Conservation (phyloP, 2,113 vertebrate species). For the Sinocyclocheilus anophthalmus region DNA sequence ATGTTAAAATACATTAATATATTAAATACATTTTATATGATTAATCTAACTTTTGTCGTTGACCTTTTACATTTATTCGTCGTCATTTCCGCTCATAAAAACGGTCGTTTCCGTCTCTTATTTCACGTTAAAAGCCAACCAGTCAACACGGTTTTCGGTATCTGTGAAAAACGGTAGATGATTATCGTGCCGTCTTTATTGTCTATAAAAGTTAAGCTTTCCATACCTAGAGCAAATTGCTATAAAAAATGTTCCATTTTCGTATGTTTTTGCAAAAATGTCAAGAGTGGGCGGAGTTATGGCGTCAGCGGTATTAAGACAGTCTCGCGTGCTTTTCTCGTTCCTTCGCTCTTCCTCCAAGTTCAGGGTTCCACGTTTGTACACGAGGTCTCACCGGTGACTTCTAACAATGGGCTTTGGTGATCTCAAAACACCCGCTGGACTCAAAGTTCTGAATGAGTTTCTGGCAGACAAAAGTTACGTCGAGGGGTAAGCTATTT, state of each 20-base stretch:
- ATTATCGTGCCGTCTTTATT: background rate
- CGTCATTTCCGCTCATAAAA: constrained; percentile 28
- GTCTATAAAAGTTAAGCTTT: background rate
- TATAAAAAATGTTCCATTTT: background rate
- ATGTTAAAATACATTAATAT: background rate
- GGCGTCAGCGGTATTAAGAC: constrained; percentile 48
- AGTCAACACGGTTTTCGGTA: background rate
- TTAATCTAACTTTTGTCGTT: background rate
- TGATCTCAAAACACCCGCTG: constrained; percentile 84
- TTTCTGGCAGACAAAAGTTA: constrained; percentile 93
- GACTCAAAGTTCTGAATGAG: constrained; percentile 89
- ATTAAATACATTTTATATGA: background rate
- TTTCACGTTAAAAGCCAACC: background rate
- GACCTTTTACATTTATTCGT: background rate
- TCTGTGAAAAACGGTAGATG: background rate
- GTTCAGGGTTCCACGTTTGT: background rate
- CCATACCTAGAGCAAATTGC: background rate
- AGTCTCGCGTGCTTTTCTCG: constrained; percentile 31
- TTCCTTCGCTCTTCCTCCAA: constrained; percentile 47
- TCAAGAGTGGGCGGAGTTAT: constrained; percentile 42
- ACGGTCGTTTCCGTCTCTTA: background rate
- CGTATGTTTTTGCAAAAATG: background rate
- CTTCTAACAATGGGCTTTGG: constrained; percentile 88
- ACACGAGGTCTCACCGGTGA: constrained; percentile 14
- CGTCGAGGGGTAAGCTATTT: constrained; percentile 86